These are phyloP conservation scores for Pangasius macronema DNA, from an alignment of 2,797 vertebrate genomes.

Conservation along the genomic window DNA sequence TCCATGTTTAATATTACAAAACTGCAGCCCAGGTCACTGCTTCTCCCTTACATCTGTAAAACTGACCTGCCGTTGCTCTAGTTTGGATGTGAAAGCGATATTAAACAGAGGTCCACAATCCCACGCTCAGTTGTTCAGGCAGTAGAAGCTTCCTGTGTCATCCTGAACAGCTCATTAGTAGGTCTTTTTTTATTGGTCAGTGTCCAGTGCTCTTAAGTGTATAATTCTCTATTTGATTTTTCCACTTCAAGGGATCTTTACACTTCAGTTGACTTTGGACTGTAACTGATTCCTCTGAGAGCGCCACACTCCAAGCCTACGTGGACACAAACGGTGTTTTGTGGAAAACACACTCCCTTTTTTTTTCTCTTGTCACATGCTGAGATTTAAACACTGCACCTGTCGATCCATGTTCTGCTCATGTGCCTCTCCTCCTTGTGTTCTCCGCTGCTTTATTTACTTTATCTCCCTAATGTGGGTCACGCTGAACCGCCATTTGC, in stretches of 20 bases:
- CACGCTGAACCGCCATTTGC: conserved; percentile 72
- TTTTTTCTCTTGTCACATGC: not conserved
- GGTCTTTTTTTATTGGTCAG: not conserved
- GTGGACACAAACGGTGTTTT: not conserved
- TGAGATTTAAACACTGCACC: conserved; percentile 20
- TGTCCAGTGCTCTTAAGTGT: not conserved
- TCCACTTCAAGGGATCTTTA: conserved; percentile 6
- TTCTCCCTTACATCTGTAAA: not conserved
- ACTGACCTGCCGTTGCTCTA: conserved; percentile 48
- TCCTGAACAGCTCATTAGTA: conserved; percentile 32
- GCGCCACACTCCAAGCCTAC: not conserved
- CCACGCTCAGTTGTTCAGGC: conserved; percentile 34
- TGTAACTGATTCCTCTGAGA: not conserved
- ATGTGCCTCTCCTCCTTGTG: conserved; percentile 57
- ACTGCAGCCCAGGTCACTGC: not conserved
- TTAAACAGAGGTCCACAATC: conserved; percentile 39
- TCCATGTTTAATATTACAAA: not conserved
- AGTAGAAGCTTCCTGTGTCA: conserved; percentile 48
- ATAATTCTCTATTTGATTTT: conserved; percentile 14
- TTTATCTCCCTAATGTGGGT: conserved; percentile 79
- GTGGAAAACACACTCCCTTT: not conserved
- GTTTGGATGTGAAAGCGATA: conserved; percentile 51
- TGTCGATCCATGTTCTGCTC: not conserved
- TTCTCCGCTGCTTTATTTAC: conserved; percentile 76
- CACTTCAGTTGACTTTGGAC: not conserved